Base-by-base conservation (phyloP, 2,113 vertebrate genomes). In the Oryzias woworae region DNA sequence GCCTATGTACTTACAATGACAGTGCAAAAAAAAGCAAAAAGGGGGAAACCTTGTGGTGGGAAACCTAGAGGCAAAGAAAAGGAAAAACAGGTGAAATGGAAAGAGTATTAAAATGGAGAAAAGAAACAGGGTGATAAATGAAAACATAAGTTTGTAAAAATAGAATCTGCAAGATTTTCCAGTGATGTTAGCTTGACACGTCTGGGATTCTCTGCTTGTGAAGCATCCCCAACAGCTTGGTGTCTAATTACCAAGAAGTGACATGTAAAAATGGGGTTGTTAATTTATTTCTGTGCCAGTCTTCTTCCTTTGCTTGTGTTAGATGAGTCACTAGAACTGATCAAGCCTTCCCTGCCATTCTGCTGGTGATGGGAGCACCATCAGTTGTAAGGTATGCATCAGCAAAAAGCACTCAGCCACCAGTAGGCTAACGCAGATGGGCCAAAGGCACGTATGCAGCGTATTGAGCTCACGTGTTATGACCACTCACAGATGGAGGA, bases 321-420 rank as follows among this genome's bases (percentile, higher is more conserved):
- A 75, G 71, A 83, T 82, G 81, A 84, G 69, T 84, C 78, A 82
- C 47, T 55, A 68, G 26, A 60, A 50, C 48, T 56, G 49, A 66
- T 46, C 2, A 18, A 56, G 41, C 58, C 60, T 58, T 66, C 63
- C 42, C 60, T 70, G 63, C 62, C 18, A 22, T 52, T 58, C 67
- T 67, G 68, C 42, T 66, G 52, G 56, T 64, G 67, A 72, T 1
- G 12, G 74, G 73, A 65, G 36, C 58, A 50, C 58, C 3, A 14
- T 17, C 4, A 46, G 69, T 58, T 50, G 67, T 55, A 53, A 56
- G 50, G 60, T 8, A 60, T 64, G 53, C 47, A 73, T 69, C 66
- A 78, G 50, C 66, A 71, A 41, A 49, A 65, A 42, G 36, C 65
- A 58, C 46, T 12, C n/a, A 20, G 63, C 20, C 36, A 67, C 31